phyloP scores from a whole-genome alignment of 2,888 invertebrate genomes.

The Minunthozetes semirufus region DNA sequence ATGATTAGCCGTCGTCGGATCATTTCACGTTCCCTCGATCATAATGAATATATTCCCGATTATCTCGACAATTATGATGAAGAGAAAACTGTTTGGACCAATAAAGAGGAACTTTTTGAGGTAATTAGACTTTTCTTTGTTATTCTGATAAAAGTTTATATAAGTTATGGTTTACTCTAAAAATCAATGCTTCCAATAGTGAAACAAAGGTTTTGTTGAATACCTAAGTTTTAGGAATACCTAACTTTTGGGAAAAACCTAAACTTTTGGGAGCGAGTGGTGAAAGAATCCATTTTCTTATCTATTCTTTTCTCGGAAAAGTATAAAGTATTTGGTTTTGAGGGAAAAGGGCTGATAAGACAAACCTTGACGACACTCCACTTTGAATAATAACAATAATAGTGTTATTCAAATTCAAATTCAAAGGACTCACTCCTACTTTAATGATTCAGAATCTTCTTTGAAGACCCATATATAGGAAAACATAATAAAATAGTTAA shows the following conservation, averaged over 20 bases:
- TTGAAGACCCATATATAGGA: constrained; percentile 10
- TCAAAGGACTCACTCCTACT: constrained; percentile 8
- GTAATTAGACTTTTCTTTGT: neutral
- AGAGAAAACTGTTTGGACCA: neutral
- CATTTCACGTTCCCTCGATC: constrained; percentile 6
- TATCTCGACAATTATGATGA: neutral
- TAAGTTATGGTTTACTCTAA: too few species aligned
- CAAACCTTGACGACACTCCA: neutral
- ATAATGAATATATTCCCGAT: neutral
- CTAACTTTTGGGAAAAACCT: too few species aligned
- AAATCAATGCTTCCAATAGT: too few species aligned
- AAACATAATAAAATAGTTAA: neutral
- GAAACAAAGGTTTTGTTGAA: too few species aligned
- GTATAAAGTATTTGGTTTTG: neutral
- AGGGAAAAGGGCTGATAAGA: neutral
- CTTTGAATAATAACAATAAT: neutral
- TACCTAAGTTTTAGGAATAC: too few species aligned
- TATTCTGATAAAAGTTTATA: too few species aligned
- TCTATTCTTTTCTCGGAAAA: too few species aligned
- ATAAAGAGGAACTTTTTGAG: constrained; percentile 1
- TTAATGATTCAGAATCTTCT: constrained; percentile 25
- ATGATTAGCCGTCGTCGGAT: constrained; percentile 23
- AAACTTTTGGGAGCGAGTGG: too few species aligned
- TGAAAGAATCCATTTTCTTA: too few species aligned
- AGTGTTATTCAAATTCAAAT: constrained; percentile 17